Evolutionary conservation across 2,113 vertebrate species (phyloP).

Genomic region (Alaudala cheleensis): DNA sequence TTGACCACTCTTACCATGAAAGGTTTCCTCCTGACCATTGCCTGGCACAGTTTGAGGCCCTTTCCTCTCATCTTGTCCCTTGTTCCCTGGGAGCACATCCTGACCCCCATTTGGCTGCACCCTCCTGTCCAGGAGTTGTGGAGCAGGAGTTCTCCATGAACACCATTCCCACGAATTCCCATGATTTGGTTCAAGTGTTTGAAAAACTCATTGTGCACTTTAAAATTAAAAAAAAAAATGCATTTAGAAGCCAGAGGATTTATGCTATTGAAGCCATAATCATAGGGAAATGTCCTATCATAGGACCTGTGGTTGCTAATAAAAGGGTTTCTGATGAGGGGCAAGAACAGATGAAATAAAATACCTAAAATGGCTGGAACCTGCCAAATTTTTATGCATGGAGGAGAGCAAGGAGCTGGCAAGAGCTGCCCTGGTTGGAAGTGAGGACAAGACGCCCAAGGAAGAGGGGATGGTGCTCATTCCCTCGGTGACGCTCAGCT

Average conservation of each 20-base stretch:
- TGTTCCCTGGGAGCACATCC: neutral
- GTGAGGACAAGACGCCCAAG: neutral
- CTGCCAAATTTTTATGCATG: neutral
- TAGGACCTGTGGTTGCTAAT: neutral
- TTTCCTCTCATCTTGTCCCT: neutral
- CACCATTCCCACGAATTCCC: neutral
- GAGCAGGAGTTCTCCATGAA: accelerated
- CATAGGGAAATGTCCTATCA: neutral
- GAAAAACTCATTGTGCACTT: neutral
- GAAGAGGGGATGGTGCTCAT: neutral
- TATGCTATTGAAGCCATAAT: neutral
- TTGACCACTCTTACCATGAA: neutral
- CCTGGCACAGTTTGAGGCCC: neutral
- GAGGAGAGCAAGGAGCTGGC: neutral
- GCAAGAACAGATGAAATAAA: neutral
- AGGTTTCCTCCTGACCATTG: accelerated
- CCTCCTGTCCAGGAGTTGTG: neutral
- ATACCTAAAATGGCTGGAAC: neutral
- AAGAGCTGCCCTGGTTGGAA: neutral
- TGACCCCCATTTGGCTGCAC: neutral
- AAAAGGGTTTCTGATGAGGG: neutral
- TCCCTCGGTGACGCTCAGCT: neutral
- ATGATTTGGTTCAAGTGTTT: neutral
- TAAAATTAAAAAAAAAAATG: neutral
- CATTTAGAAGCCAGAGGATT: neutral